Evolutionary conservation across 2,797 vertebrate species (phyloP).

Genomic region (Choloepus didactylus): DNA sequence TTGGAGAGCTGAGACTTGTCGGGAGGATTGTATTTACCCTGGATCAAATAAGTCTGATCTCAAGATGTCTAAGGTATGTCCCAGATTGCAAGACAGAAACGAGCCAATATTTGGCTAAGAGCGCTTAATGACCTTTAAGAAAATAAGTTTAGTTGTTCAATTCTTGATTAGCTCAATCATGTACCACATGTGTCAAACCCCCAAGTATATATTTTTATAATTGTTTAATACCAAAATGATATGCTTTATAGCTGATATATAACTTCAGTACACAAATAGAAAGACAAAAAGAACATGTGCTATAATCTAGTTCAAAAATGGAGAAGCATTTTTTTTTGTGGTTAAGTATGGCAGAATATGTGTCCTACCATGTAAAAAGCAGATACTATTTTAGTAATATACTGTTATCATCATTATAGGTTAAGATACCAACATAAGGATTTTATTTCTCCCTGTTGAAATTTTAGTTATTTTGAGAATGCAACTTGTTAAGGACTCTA

Average conservation of each 20-base stretch:
- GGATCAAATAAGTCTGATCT: not conserved
- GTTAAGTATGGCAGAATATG: not conserved
- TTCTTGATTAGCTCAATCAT: not conserved
- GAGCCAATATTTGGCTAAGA: not conserved
- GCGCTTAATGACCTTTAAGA: not conserved
- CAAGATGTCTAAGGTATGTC: not conserved
- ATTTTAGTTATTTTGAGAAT: conserved; percentile 22
- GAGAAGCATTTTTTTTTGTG: not conserved
- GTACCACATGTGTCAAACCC: not conserved
- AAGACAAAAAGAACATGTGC: not conserved
- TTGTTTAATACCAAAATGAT: not conserved
- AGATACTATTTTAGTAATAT: not conserved
- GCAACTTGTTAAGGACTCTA: not conserved
- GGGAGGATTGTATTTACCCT: not conserved
- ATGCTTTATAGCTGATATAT: not conserved
- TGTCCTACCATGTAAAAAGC: not conserved
- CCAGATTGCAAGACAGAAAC: not conserved
- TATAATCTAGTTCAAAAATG: not conserved
- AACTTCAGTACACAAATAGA: not conserved
- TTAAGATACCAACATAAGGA: not conserved
- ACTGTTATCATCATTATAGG: not conserved
- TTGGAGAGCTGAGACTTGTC: not conserved
- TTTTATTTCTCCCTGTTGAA: not conserved
- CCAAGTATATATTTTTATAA: not conserved
- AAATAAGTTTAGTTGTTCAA: conserved; percentile 6